These are phyloP conservation scores for Drosophila borborema DNA, from an alignment of 2,888 invertebrate genomes.

Conservation along the genomic window DNA sequence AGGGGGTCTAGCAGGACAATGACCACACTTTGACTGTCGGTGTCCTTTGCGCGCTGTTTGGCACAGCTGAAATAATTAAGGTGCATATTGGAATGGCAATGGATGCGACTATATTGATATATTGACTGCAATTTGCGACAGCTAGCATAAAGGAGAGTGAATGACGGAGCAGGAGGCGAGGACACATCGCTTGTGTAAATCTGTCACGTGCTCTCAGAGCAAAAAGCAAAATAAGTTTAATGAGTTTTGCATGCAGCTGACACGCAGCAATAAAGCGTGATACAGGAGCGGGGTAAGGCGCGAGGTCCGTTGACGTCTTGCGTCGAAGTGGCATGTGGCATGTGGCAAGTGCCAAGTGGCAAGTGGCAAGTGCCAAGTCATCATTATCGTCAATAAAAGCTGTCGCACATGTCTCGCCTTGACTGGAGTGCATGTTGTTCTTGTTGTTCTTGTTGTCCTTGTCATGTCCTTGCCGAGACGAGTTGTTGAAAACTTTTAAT, in stretches of 20 bases:
- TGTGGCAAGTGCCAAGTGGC: constrained; percentile 58
- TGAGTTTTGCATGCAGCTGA: constrained; percentile 78
- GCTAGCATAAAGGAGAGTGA: constrained; percentile 11
- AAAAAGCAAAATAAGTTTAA: constrained; percentile 62
- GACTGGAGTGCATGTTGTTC: constrained; percentile 68
- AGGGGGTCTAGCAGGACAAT: constrained; percentile 24
- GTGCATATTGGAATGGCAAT: constrained; percentile 58
- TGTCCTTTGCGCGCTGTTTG: constrained; percentile 30
- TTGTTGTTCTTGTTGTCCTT: constrained; percentile 52
- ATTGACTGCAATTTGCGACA: constrained; percentile 54
- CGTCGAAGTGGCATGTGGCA: constrained; percentile 21
- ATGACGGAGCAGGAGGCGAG: constrained; percentile 9
- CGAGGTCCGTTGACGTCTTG: constrained; percentile 24
- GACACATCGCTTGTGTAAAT: constrained; percentile 42
- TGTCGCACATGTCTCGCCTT: constrained; percentile 78
- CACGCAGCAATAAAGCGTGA: constrained; percentile 27
- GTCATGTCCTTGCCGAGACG: constrained; percentile 52
- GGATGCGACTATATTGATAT: constrained; percentile 44
- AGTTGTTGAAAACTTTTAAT: constrained; percentile 77
- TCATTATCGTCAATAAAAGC: constrained; percentile 82
- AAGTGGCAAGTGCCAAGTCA: constrained; percentile 66
- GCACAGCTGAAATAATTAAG: constrained; percentile 68
- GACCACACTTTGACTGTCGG: constrained; percentile 11
- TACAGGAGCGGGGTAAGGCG: too few species aligned
- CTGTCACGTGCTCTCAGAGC: constrained; percentile 61